Evolutionary conservation across 2,888 invertebrate genomes (phyloP).

Genomic region (Polia nebulosa): DNA sequence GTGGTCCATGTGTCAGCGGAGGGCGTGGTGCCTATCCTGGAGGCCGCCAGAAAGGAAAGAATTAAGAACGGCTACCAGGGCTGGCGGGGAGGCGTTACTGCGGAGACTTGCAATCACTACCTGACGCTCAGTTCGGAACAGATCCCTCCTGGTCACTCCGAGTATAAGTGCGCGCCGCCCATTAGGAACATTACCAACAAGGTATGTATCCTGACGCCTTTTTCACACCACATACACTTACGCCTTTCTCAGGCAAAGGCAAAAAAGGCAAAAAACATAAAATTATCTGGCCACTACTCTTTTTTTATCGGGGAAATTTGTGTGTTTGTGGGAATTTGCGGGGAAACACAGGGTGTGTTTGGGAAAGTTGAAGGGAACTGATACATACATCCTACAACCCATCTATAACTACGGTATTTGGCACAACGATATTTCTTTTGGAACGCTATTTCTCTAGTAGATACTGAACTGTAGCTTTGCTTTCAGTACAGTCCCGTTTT

Average conservation of each 20-base stretch:
- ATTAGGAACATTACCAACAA: constrained; percentile 91
- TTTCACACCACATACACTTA: too few relatives aligned
- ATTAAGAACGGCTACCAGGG: constrained; percentile 88
- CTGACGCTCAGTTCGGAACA: constrained; percentile 91
- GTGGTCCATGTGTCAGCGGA: constrained; percentile 92
- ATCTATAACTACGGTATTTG: not conserved
- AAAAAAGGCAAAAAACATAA: too few relatives aligned
- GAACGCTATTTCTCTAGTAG: not conserved
- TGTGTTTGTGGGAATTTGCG: too few relatives aligned
- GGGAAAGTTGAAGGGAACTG: too few relatives aligned
- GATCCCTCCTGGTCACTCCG: constrained; percentile 91
- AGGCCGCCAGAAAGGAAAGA: constrained; percentile 82
- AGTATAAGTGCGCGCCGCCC: constrained; percentile 93
- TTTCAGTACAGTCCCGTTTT: not conserved
- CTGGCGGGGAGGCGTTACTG: constrained; percentile 90
- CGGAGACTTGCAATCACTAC: constrained; percentile 94
- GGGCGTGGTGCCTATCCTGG: constrained; percentile 89
- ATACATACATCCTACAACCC: not conserved
- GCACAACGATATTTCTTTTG: not conserved
- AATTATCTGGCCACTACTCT: not conserved
- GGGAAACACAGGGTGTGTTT: too few relatives aligned
- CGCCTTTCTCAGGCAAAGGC: too few relatives aligned
- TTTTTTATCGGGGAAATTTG: not conserved
- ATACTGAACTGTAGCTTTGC: not conserved
- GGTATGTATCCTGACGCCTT: constrained; percentile 70